Evolutionary conservation across 2,797 vertebrate species (phyloP).

Genomic region (Mergus octosetaceus): DNA sequence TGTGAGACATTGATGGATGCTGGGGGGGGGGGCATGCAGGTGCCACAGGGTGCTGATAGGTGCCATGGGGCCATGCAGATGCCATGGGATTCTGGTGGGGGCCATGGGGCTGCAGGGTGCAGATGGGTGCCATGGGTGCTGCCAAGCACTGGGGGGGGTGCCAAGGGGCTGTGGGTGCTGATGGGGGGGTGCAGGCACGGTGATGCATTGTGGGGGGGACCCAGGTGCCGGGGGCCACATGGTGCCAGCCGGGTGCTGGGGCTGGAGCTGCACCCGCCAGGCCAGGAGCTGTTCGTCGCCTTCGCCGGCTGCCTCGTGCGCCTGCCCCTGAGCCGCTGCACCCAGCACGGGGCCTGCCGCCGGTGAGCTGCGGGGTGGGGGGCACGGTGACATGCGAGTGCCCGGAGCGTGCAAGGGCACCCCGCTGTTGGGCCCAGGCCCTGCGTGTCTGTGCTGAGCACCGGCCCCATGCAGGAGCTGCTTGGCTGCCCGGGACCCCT

Average conservation of each 20-base stretch:
- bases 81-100: no score
- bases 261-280: constrained; percentile 18
- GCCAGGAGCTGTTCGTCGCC: constrained; percentile 16
- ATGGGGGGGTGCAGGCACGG: background rate
- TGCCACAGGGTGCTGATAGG: no score
- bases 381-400: no score
- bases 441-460: background rate
- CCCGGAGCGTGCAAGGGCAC: background rate
- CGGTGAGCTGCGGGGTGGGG: background rate
- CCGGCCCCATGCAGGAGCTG: constrained; percentile 76
- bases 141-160: background rate
- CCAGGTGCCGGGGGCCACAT: background rate
- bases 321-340: constrained; percentile 34
- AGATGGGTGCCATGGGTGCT: background rate
- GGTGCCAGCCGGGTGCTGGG: constrained; percentile 20
- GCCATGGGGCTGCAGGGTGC: background rate
- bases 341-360: background rate
- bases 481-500: constrained; percentile 89
- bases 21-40: background rate
- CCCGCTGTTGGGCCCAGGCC: no score
- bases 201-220: background rate
- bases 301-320: constrained; percentile 13
- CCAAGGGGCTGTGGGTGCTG: background rate
- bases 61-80: background rate
- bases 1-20: background rate